phyloP scores from a whole-genome alignment of 2,797 vertebrate genomes.

The Leptatherina wallacei region DNA sequence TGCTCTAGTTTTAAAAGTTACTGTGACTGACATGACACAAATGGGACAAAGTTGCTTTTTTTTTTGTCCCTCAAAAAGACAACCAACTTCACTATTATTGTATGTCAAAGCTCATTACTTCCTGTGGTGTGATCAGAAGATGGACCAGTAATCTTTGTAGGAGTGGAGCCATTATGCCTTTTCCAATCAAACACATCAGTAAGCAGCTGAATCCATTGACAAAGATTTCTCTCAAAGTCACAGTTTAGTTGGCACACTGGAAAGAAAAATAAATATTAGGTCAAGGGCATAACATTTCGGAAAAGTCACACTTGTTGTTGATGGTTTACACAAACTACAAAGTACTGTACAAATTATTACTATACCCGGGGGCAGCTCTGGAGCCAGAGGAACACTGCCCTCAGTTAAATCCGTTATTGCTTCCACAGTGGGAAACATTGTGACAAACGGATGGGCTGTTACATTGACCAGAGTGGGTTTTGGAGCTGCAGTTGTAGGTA shows the following conservation, averaged over 20 bases:
- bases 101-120: conserved; percentile 49
- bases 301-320: too few species aligned
- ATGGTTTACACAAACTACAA: too few species aligned
- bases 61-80: neutral
- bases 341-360: too few species aligned
- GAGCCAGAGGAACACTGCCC: neutral
- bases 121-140: conserved; percentile 76
- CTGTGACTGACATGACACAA: too few species aligned
- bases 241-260: conserved; percentile 71
- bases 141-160: conserved; percentile 68
- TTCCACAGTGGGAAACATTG: neutral
- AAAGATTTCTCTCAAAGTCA: conserved; percentile 73
- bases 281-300: too few species aligned
- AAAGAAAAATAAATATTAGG: conserved; percentile 2
- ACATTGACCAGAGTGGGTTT: neutral
- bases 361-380: conserved; percentile 33
- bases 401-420: neutral
- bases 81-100: neutral
- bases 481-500: conserved; percentile 20
- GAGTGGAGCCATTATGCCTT: conserved; percentile 66
- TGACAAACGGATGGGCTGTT: conserved; percentile 16
- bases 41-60: too few species aligned
- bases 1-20: too few species aligned
- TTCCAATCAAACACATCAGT: conserved; percentile 80
- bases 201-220: conserved; percentile 71